A percentile compares a stretch with the other conserved stretches of the same genome.
phyloP scores from a whole-genome alignment of 2,113 vertebrate species.

The Vulpes ferrilata region DNA sequence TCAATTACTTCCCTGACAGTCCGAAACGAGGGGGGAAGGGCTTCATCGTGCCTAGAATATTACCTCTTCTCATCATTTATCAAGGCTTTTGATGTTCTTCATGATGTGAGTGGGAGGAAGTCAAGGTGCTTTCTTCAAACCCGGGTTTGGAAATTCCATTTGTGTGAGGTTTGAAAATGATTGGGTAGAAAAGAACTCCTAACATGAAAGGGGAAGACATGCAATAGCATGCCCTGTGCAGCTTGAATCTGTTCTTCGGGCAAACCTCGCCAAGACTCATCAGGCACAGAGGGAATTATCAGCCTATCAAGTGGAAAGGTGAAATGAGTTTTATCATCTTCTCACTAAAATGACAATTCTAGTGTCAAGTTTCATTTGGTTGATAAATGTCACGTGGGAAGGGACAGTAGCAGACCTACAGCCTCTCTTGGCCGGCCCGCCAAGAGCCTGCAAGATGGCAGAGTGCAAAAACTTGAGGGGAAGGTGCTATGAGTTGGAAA shows the following conservation, averaged over 20 bases:
- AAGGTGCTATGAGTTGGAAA: fast-evolving
- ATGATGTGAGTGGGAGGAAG: neutral
- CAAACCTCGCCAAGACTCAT: neutral
- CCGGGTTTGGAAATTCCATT: constrained; percentile 23
- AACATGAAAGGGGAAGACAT: neutral
- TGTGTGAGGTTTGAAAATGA: neutral
- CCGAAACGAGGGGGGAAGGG: neutral
- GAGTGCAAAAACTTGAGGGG: neutral
- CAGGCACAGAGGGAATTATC: neutral
- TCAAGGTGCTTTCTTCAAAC: constrained; percentile 62
- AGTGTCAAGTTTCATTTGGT: constrained; percentile 68
- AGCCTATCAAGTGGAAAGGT: constrained; percentile 22
- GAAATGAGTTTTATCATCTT: constrained; percentile 69
- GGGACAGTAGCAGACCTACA: neutral
- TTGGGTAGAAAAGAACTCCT: neutral
- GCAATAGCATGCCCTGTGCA: fast-evolving
- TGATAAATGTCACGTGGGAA: neutral
- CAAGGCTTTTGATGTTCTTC: neutral
- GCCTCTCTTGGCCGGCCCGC: neutral
- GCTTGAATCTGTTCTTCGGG: neutral
- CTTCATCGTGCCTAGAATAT: constrained; percentile 1
- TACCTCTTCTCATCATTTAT: neutral
- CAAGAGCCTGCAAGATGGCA: neutral
- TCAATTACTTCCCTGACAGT: constrained; percentile 42
- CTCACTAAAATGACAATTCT: constrained; percentile 46